Percentiles rank a stretch among this genome's conserved stretches.
These are phyloP conservation scores for Doryteuthis pealeii DNA, from an alignment of 1,140 invertebrate genomes.

Conservation along the genomic window DNA sequence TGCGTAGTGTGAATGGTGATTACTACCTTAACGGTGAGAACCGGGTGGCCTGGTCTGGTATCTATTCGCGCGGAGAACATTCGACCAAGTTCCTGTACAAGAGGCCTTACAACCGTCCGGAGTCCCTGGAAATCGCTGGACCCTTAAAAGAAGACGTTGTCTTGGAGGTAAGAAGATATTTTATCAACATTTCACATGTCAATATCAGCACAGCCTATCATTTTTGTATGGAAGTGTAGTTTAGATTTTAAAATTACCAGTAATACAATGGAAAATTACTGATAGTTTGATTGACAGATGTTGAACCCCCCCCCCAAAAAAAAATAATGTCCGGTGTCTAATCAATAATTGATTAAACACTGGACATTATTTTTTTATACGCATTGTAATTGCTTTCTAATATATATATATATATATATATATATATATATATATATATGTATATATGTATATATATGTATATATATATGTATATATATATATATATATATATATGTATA, in stretches of 20 bases:
- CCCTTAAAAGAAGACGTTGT: slow-evolving; percentile 65
- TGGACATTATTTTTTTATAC: no score
- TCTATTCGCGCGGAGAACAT: slow-evolving; percentile 30
- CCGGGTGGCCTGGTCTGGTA: slow-evolving; percentile 37
- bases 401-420: not conserved
- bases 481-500: no score
- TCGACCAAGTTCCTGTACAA: slow-evolving; percentile 60
- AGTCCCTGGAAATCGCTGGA: slow-evolving; percentile 63
- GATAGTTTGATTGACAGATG: no score
- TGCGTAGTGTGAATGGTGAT: slow-evolving; percentile 38
- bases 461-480: no score
- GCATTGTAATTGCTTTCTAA: no score
- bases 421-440: no score
- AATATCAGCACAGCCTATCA: not conserved
- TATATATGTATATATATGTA: no score
- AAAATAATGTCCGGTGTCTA: not conserved
- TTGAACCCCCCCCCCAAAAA: no score
- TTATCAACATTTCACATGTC: not conserved
- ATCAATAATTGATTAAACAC: not conserved
- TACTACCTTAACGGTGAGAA: slow-evolving; percentile 47
- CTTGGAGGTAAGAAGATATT: slow-evolving; percentile 61
- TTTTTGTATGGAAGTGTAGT: no score
- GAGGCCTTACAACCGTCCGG: slow-evolving; percentile 54
- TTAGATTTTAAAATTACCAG: no score
- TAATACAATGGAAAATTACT: no score